These are phyloP conservation scores for Leucozona laternaria DNA, from an alignment of 2,888 invertebrate genomes.

Conservation along the genomic window DNA sequence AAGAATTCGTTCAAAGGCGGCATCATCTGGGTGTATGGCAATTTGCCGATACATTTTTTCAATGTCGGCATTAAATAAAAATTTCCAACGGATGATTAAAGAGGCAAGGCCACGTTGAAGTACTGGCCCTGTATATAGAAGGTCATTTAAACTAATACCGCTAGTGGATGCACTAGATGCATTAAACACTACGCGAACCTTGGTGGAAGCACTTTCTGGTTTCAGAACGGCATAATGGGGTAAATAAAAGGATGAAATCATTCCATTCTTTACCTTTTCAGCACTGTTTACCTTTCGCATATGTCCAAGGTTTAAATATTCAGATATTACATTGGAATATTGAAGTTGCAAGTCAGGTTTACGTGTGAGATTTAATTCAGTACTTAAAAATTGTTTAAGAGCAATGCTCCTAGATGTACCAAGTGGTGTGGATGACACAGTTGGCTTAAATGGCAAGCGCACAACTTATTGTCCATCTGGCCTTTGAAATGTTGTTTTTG, in stretches of 20 bases:
- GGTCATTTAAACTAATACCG: slow-evolving; percentile 14
- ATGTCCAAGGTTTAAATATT: not conserved
- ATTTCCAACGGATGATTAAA: slow-evolving; percentile 45
- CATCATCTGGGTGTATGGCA: slow-evolving; percentile 36
- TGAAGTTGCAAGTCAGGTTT: not conserved
- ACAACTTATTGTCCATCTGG: not conserved
- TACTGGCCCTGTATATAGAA: slow-evolving; percentile 71
- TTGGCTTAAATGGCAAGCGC: not conserved
- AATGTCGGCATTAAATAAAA: not conserved
- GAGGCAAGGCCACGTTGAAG: slow-evolving; percentile 76
- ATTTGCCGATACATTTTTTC: too few relatives aligned
- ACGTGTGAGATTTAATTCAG: not conserved
- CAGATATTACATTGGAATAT: not conserved
- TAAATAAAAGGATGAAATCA: too few relatives aligned
- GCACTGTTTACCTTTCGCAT: not conserved
- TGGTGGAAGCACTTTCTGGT: too few relatives aligned
- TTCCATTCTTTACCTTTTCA: too few relatives aligned
- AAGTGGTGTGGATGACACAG: not conserved
- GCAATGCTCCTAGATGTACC: not conserved
- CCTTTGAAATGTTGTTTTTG: not conserved
- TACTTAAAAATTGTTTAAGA: not conserved
- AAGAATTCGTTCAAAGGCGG: slow-evolving; percentile 72
- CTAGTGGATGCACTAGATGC: too few relatives aligned
- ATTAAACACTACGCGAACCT: too few relatives aligned
- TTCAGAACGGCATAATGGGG: too few relatives aligned